Conservation (phyloP, 2,113 vertebrate genomes). For the mouse (Mus musculus) region GRCm39 chr8:72156501-72157000, state of each 20-base stretch:
- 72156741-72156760: conserved; percentile 83
- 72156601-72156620: conserved; percentile 84
- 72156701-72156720: conserved; percentile 77
- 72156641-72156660: conserved; percentile 85
- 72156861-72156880: conserved; percentile 90
- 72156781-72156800: conserved; percentile 71
- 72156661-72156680: conserved; percentile 82
- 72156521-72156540: no score
- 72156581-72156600: conserved; percentile 77
- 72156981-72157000: conserved; percentile 99
- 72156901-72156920: conserved; percentile 94
- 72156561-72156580: no score
- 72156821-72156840: no score
- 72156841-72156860: conserved; percentile 88
- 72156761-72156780: conserved; percentile 78
- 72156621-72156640: conserved; percentile 83
- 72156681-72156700: conserved; percentile 63
- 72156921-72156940: conserved; percentile 96
- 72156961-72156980: conserved; percentile 99
- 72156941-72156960: conserved; percentile 96
- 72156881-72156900: conserved; percentile 90
- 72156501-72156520: no score
- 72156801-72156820: not conserved
- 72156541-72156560: no score
- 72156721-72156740: conserved; percentile 82